Evolutionary conservation across 2,888 invertebrate genomes (phyloP), one percentile per base, ranked within the genome.

Genomic region (Agrotis ipsilon): DNA sequence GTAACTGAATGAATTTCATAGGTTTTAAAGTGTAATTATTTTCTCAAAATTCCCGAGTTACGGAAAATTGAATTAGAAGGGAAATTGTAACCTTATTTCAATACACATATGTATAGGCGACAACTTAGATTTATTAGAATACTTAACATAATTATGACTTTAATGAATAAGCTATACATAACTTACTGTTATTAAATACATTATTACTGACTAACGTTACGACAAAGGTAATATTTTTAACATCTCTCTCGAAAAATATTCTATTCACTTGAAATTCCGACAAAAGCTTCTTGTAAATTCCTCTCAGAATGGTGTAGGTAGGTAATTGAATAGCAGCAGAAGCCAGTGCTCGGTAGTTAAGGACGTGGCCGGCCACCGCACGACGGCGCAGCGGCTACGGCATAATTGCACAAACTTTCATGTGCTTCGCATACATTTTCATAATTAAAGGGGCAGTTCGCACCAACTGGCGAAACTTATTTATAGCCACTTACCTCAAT

Each of bases 341-440:
- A 90, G 92, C 89, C 87, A 89, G 90, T 87, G 89, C 88, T 89
- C 88, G 88, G 91, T 86, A 90, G 93, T 92, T 92, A 90, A 92
- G 93, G 92, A 90, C 92, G 92, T 87, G 92, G 93, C 88, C 82
- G 89, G 90, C 91, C 91, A 89, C 92, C 89, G 92, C 91, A 89
- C 90, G 89, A 78, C 80, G 80, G 85, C 89, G 88, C 85, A 82
- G 85, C 88, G 91, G 89, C 92, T 87, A 88, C 88, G 90, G 90
- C 92, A 93, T 95, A 95, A 95, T 95, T 95, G 94, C 95, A 94
- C 92, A 93, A 95, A 96, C 94, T 95, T 96, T 94, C 95, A 93
- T 95, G 94, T 94, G 94, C 95, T 94, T 90, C 91, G 95, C 96
- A 95, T 96, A 96, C 93, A 95, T 96, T 95, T 95, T 95, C 94